A percentile compares a stretch with the other conserved stretches of the same genome.
These are phyloP conservation scores for Microctenopoma steveboyesi DNA, from an alignment of 2,797 vertebrate species.

Conservation along the genomic window DNA sequence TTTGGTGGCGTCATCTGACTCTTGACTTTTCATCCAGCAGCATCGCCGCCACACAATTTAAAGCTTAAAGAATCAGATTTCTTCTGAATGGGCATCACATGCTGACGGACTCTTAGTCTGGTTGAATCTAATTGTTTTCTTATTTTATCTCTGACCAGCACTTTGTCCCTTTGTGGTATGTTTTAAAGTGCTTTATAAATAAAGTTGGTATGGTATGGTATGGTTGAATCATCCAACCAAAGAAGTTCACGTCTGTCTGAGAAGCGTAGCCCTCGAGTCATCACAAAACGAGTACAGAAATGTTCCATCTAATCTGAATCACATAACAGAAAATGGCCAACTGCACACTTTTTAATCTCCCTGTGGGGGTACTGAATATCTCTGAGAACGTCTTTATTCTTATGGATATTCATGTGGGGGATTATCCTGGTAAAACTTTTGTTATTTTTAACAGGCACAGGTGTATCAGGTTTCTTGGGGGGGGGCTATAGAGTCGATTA, in stretches of 20 bases:
- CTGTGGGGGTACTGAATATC: not conserved
- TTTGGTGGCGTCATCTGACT: not conserved
- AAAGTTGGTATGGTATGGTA: too few relatives aligned
- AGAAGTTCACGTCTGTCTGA: not conserved
- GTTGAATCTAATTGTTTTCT: not conserved
- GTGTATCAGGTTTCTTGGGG: conserved; percentile 11
- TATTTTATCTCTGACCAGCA: too few relatives aligned
- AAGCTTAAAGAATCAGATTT: not conserved
- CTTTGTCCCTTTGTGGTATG: too few relatives aligned
- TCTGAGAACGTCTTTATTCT: not conserved
- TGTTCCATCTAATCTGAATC: not conserved
- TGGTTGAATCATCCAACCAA: not conserved
- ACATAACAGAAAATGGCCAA: not conserved
- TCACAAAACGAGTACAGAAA: not conserved
- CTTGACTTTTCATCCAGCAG: not conserved
- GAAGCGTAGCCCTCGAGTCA: not conserved
- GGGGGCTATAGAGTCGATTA: conserved; percentile 6
- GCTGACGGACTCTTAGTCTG: not conserved
- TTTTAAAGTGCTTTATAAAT: too few relatives aligned
- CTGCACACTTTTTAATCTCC: not conserved
- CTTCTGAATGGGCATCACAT: not conserved
- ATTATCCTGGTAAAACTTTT: not conserved
- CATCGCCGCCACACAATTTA: not conserved
- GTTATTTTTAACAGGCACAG: not conserved
- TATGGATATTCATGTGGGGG: not conserved